Evolutionary conservation across 2,113 vertebrate genomes (phyloP), one percentile per base, ranked within the genome.

Genomic region (Progne subis): DNA sequence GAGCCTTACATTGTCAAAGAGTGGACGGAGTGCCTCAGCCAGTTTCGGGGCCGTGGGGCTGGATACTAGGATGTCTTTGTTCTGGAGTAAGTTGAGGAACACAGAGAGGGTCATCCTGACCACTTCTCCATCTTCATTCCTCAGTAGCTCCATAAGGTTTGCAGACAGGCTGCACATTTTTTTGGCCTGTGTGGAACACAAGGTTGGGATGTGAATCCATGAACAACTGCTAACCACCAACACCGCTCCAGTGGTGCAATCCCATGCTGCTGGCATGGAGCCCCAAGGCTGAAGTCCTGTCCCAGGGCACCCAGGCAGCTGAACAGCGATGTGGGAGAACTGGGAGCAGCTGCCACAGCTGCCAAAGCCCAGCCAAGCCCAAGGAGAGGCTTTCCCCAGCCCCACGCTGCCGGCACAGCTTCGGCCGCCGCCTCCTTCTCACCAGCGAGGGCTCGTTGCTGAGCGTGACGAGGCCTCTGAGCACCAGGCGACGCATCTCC

Each of bases 61-160:
- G 28, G 46, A 28, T 12, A 57, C 8, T 3, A 6, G 6, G 17
- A 57, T 39, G 4, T 59, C 31, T 28, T 50, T 71, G 31, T 52
- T 9, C 12, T 0, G 3, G 11, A 82, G 64, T 3, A n/a, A 1
- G 5, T 59, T 59, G 1, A 1, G 26, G 53, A 81, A 32, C 15
- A 79, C n/a, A 4, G n/a, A 20, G 20, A 81, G 41, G 11, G 16
- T 46, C 50, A 46, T 55, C 41, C 11, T 7, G 12, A 67, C 20
- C 32, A 46, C 15, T 1, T 81, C 78, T n/a, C 2, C 25, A 19
- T 63, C 69, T 43, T 32, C 69, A 25, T 25, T 43, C 29, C 1
- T 72, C 26, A 83, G 47, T 5, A 63, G 21, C 3, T 44, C 39
- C 26, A 19, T 0, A 8, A 83, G 32, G 4, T 5, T 13, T 46